phyloP scores from a whole-genome alignment of 2,113 vertebrate genomes.

The Oncorhynchus tshawytscha region DNA sequence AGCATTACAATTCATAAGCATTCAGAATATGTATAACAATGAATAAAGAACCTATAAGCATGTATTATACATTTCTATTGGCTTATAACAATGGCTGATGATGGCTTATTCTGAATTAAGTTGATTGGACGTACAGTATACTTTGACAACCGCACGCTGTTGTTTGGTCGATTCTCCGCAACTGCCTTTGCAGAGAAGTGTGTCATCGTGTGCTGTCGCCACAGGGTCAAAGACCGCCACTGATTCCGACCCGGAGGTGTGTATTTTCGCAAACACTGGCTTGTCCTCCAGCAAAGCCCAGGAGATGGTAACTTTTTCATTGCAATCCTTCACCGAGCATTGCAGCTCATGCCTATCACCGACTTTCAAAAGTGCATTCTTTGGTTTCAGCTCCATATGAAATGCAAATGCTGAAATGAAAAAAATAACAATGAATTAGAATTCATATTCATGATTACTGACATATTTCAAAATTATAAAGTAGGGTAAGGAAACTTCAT shows the following conservation, averaged over 20 bases:
- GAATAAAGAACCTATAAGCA: no score
- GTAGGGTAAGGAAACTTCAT: not conserved
- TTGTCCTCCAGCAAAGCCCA: slow-evolving; percentile 57
- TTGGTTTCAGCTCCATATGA: slow-evolving; percentile 42
- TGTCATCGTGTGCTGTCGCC: slow-evolving; percentile 42
- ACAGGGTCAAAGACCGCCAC: slow-evolving; percentile 56
- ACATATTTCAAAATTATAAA: not conserved
- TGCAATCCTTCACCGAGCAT: slow-evolving; percentile 52
- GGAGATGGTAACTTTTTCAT: not conserved
- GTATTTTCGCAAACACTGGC: slow-evolving; percentile 26
- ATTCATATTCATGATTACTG: not conserved
- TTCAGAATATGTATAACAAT: no score
- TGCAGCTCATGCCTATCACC: slow-evolving; percentile 49
- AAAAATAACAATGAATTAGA: not conserved
- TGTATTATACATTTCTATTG: no score
- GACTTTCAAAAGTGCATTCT: slow-evolving; percentile 42
- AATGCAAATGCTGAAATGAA: slow-evolving; percentile 2
- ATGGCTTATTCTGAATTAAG: no score
- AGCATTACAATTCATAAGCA: no score
- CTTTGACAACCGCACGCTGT: not conserved
- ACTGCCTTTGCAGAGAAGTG: slow-evolving; percentile 41
- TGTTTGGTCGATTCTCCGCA: slow-evolving; percentile 34
- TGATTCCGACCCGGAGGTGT: not conserved
- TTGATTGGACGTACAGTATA: slow-evolving; percentile 65
- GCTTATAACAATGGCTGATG: no score